A percentile compares a stretch with the other conserved stretches of the same genome.
Evolutionary conservation across 2,113 vertebrate genomes (phyloP).

Genomic region (Sarotherodon lohbergeri): DNA sequence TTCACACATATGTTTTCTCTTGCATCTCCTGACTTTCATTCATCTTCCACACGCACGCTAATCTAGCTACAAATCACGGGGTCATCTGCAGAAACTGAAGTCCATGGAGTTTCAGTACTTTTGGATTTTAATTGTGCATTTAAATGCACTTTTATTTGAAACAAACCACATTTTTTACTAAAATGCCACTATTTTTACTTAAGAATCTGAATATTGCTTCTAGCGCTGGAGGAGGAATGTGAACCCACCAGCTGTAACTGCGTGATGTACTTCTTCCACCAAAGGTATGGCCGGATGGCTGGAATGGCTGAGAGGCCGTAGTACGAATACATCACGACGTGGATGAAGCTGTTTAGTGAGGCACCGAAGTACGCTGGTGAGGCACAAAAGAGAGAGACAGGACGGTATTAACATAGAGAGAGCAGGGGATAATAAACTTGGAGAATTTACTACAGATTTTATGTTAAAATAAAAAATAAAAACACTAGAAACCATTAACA

Average conservation of each 20-base stretch:
- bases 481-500: background rate
- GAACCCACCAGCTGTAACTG: conserved; percentile 92
- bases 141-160: background rate
- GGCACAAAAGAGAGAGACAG: background rate
- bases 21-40: background rate
- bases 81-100: background rate
- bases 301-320: conserved; percentile 91
- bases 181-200: background rate
- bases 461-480: background rate
- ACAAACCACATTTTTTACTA: background rate
- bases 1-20: background rate
- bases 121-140: background rate
- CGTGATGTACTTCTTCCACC: conserved; percentile 99
- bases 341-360: conserved; percentile 93
- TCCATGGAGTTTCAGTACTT: background rate
- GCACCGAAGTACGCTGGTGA: conserved; percentile 89
- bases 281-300: conserved; percentile 89
- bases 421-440: background rate
- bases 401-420: background rate
- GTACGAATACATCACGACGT: conserved; percentile 97
- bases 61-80: background rate
- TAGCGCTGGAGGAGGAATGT: background rate
- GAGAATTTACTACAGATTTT: background rate
- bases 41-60: background rate
- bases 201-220: background rate